These are phyloP conservation scores for Anniella stebbinsi DNA, from an alignment of 2,797 vertebrate genomes.

Conservation along the genomic window DNA sequence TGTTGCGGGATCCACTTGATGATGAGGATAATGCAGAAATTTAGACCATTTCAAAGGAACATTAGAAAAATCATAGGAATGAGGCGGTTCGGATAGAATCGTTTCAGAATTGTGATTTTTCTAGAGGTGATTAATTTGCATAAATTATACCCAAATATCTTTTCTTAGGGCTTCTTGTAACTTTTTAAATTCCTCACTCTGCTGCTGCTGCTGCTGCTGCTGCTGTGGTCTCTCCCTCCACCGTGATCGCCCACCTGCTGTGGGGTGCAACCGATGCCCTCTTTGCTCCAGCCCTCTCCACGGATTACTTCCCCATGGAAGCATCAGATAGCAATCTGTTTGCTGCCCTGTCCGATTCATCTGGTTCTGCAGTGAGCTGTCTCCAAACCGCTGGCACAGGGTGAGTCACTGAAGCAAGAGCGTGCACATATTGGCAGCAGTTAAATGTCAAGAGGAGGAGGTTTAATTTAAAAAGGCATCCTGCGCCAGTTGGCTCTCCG, in stretches of 20 bases:
- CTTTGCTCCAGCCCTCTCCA: not conserved
- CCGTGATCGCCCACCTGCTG: not conserved
- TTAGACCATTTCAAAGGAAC: not conserved
- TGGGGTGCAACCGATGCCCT: not conserved
- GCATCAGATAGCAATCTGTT: not conserved
- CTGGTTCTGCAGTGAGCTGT: slow-evolving; percentile 45
- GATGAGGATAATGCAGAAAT: not conserved
- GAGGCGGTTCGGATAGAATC: not conserved
- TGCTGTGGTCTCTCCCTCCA: not conserved
- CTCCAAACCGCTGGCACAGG: slow-evolving; percentile 41
- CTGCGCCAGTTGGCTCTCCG: slow-evolving; percentile 9
- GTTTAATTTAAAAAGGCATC: slow-evolving; percentile 14
- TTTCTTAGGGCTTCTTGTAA: too few species aligned
- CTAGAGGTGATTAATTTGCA: not conserved
- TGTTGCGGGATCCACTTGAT: not conserved
- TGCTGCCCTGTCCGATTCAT: not conserved
- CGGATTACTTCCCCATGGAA: not conserved
- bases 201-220: not conserved
- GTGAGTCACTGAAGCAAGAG: slow-evolving; percentile 23
- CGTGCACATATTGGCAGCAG: slow-evolving; percentile 11
- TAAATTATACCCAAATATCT: not conserved
- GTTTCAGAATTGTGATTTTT: not conserved
- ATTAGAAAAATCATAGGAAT: not conserved
- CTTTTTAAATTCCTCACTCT: not conserved
- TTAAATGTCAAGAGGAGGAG: slow-evolving; percentile 36